Evolutionary conservation across 2,888 invertebrate genomes (phyloP), one percentile per base, ranked within the genome.

Genomic region (Xestoiulus laeticollis): DNA sequence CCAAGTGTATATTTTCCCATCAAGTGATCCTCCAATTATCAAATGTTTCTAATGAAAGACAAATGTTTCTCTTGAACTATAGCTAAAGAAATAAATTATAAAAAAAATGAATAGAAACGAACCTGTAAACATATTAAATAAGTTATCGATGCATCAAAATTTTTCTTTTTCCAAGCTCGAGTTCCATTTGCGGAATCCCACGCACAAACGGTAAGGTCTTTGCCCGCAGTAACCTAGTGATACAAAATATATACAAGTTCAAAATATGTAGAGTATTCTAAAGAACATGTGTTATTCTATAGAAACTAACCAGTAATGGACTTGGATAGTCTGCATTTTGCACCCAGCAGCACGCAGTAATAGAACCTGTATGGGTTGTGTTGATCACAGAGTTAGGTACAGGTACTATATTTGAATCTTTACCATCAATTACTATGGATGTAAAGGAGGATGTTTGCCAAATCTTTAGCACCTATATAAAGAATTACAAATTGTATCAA

Each of bases 131-230:
- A 87, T 43, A 4, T 19, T 43, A 87, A 30, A 26, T 38, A 68
- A 10, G 26, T 82, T 19, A 87, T 83, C 14, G 83, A 44, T 8
- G 87, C 87, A 82, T 87, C 68, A 87, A 87, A 87, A 16, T 44
- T 59, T 30, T 8, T 82, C 38, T 87, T 83, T 33, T 19, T 38
- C 87, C 87, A 87, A 12, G 43, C 43, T 38, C 44, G 30, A 1
- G 30, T 38, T n/a, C 87, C 87, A 78, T 43, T 19, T 1, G 43
- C 14, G 32, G 78, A 82, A 43, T 87, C 26, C 87, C 87, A 87
- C 12, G 82, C 83, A 33, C 43, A 87, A 5, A 87, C 26, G 1
- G 22, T 38, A 6, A 87, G 22, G 82, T 87, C 87, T 22, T 48
- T 83, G 6, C 43, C 26, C 43, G 87, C 33, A 26, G 87, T 87